Evolutionary conservation across 2,113 vertebrate species (phyloP).

Genomic region (Pseudopodoces humilis): DNA sequence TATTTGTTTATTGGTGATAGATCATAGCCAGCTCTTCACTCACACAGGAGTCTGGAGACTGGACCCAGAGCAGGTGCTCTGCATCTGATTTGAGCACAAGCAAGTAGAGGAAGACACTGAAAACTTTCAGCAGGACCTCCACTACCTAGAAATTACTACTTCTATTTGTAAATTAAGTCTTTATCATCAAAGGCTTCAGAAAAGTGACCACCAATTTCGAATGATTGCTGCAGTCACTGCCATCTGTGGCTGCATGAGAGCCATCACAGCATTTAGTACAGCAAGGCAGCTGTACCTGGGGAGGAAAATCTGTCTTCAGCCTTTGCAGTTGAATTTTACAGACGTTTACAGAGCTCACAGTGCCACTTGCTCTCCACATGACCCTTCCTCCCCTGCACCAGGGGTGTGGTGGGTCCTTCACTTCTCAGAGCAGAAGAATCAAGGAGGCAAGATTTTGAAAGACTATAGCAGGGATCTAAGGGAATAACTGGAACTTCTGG

Average conservation of each 20-base stretch:
- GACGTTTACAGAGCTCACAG: not conserved
- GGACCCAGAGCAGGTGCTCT: not conserved
- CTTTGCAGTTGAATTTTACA: not conserved
- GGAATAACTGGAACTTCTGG: not conserved
- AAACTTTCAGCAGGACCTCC: not conserved
- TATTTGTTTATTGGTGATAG: constrained; percentile 53
- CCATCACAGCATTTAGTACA: not conserved
- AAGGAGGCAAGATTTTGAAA: not conserved
- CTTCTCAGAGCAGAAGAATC: not conserved
- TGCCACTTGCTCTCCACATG: not conserved
- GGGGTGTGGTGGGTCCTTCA: not conserved
- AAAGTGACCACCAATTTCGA: not conserved
- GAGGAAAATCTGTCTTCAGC: not conserved
- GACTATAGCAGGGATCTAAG: not conserved
- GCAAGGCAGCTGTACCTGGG: not conserved
- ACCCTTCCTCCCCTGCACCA: not conserved
- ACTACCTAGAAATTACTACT: not conserved
- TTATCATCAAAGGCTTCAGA: not conserved
- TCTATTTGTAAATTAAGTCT: not conserved
- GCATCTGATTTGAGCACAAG: not conserved
- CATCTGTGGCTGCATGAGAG: not conserved
- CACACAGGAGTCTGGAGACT: not conserved
- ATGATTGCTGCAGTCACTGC: not conserved
- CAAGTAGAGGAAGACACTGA: not conserved
- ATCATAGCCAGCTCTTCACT: constrained; percentile 27